Percentiles rank a stretch among this genome's conserved stretches.
Evolutionary conservation across 2,113 vertebrate species (phyloP).

Genomic region (Bujurquina vittata): DNA sequence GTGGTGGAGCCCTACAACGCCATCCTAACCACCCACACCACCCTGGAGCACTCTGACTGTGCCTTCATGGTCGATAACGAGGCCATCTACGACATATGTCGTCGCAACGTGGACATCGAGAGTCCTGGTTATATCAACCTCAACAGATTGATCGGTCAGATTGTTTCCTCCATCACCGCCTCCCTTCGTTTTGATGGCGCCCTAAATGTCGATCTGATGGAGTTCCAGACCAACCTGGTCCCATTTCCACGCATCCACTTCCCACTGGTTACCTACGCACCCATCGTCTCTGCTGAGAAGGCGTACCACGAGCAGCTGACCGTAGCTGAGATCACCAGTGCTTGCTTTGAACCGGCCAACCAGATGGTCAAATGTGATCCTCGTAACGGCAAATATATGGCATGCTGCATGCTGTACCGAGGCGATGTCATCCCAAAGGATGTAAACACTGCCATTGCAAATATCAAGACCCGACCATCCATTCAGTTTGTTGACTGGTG

Average conservation of each 20-base stretch:
- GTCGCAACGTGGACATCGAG: slow-evolving; percentile 86
- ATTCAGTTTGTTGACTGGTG: slow-evolving; percentile 92
- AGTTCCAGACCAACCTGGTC: slow-evolving; percentile 90
- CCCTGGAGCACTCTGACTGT: slow-evolving; percentile 88
- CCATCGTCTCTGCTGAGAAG: slow-evolving; percentile 88
- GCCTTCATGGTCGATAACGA: slow-evolving; percentile 93
- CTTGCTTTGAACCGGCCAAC: slow-evolving; percentile 87
- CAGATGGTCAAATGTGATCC: slow-evolving; percentile 92
- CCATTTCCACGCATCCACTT: slow-evolving; percentile 90
- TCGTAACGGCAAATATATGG: slow-evolving; percentile 88
- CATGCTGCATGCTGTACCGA: slow-evolving; percentile 87
- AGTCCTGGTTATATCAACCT: slow-evolving; percentile 87
- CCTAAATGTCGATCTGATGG: slow-evolving; percentile 87
- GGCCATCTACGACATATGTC: slow-evolving; percentile 90
- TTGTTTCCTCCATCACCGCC: slow-evolving; percentile 89
- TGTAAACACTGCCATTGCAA: slow-evolving; percentile 84
- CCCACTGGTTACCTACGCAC: slow-evolving; percentile 85
- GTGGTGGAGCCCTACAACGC: slow-evolving; percentile 91
- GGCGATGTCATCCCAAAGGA: slow-evolving; percentile 89
- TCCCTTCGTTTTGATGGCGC: slow-evolving; percentile 87
- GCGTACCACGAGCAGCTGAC: slow-evolving; percentile 88
- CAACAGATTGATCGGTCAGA: slow-evolving; percentile 87
- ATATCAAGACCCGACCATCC: slow-evolving; percentile 86
- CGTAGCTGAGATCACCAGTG: slow-evolving; percentile 85
- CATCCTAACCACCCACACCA: slow-evolving; percentile 91